Conservation (phyloP, 1,140 invertebrate species). For the Macrocentrus cingulum region DNA sequence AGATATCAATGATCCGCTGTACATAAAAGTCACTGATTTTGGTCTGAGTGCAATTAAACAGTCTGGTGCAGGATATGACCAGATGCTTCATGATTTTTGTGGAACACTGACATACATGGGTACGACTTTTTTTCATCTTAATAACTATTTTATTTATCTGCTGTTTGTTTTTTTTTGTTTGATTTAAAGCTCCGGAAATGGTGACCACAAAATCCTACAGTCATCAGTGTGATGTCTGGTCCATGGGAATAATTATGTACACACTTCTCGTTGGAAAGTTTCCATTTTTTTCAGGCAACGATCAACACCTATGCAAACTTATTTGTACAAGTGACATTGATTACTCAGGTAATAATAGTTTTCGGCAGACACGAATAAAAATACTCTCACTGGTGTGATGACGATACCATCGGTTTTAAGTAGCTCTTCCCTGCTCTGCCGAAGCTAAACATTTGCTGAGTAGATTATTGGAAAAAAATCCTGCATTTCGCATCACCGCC, state of each 20-base stretch:
- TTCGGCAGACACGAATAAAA: background rate
- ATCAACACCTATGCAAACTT: constrained; percentile 38
- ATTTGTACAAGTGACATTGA: constrained; percentile 41
- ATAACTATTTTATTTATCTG: background rate
- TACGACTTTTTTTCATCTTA: constrained; percentile 37
- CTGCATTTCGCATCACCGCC: constrained; percentile 60
- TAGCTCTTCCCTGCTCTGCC: constrained; percentile 28
- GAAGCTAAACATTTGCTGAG: constrained; percentile 53
- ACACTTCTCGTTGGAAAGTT: constrained; percentile 50
- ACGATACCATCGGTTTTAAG: too few relatives aligned
- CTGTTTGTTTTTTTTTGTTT: background rate
- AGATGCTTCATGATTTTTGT: constrained; percentile 62
- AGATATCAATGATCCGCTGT: constrained; percentile 52
- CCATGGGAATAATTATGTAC: constrained; percentile 63
- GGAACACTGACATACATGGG: constrained; percentile 64
- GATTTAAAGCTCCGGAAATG: constrained; percentile 60
- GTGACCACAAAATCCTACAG: constrained; percentile 61
- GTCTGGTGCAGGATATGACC: constrained; percentile 58
- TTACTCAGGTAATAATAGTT: constrained; percentile 25
- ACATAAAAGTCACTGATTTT: constrained; percentile 65
- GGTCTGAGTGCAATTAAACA: constrained; percentile 61
- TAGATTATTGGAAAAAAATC: constrained; percentile 58
- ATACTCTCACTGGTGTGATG: background rate
- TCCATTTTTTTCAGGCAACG: constrained; percentile 45
- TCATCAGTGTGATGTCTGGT: constrained; percentile 65